Conservation (phyloP, 2,888 invertebrate species). For the Eurytoma adleriae region DNA sequence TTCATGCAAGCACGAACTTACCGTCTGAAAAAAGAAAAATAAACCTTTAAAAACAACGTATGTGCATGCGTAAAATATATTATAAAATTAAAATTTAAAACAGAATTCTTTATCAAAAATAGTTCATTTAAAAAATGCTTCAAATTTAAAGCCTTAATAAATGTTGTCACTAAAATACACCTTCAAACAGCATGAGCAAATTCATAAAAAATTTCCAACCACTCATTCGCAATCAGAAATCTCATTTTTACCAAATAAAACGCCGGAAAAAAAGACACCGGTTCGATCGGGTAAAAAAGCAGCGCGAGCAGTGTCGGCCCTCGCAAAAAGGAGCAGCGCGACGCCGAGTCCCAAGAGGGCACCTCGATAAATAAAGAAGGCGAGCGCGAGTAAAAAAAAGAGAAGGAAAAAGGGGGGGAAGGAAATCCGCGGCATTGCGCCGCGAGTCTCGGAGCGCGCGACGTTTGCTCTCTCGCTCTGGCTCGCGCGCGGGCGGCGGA, state of each 20-base stretch:
- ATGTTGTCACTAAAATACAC: neutral
- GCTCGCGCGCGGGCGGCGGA: slow-evolving; percentile 9
- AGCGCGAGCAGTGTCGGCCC: no score
- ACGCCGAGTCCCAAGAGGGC: neutral
- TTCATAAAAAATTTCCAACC: neutral
- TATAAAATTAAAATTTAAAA: neutral
- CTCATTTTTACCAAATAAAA: neutral
- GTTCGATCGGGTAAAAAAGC: neutral
- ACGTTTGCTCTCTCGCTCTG: neutral
- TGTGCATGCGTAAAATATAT: neutral
- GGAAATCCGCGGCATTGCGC: slow-evolving; percentile 34
- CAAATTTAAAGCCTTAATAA: neutral
- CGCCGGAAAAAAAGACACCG: neutral
- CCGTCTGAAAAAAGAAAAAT: slow-evolving; percentile 71
- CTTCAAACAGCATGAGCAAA: neutral
- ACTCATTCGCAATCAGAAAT: neutral
- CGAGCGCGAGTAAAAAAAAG: neutral
- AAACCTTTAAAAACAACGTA: slow-evolving; percentile 1
- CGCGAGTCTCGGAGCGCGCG: slow-evolving; percentile 7
- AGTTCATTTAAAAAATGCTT: no score
- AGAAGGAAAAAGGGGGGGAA: slow-evolving; percentile 3
- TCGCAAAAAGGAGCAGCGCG: neutral
- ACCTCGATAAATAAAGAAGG: neutral
- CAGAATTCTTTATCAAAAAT: no score
- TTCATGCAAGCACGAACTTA: slow-evolving; percentile 62